These are phyloP conservation scores for Tetramorium alpestre DNA, from an alignment of 1,140 invertebrate genomes.

Conservation along the genomic window DNA sequence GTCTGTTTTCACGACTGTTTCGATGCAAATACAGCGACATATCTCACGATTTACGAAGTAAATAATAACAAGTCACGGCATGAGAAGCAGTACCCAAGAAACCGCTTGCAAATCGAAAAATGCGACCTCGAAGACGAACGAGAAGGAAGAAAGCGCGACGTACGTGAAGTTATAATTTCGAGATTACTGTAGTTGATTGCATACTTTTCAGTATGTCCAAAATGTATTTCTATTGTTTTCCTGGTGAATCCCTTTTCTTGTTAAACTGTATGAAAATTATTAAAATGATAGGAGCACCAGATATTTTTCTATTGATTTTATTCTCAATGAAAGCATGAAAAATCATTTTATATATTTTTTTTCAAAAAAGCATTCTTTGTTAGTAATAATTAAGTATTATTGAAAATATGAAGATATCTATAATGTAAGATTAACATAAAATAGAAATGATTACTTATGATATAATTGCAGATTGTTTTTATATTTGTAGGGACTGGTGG, in stretches of 20 bases:
- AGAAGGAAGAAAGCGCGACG: constrained; percentile 29
- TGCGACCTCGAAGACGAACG: neutral
- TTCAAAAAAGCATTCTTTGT: neutral
- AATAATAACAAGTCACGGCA: neutral
- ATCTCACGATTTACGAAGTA: neutral
- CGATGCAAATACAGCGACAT: neutral
- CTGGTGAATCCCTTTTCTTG: neutral
- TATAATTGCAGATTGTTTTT: neutral
- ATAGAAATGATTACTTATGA: neutral
- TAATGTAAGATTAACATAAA: neutral
- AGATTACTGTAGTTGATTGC: neutral
- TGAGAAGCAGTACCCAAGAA: neutral
- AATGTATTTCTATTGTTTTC: neutral
- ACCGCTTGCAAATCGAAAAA: constrained; percentile 5
- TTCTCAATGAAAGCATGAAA: neutral
- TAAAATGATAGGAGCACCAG: neutral
- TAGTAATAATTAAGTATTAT: neutral
- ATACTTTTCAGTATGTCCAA: neutral
- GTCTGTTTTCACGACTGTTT: neutral
- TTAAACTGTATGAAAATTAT: neutral
- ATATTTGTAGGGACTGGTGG: constrained; percentile 88
- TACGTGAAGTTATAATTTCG: constrained; percentile 14
- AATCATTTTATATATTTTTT: too few species aligned
- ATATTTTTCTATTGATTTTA: neutral
- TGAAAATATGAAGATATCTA: constrained; percentile 1